phyloP scores from a whole-genome alignment of 2,113 vertebrate genomes.

The Vulpes lagopus region DNA sequence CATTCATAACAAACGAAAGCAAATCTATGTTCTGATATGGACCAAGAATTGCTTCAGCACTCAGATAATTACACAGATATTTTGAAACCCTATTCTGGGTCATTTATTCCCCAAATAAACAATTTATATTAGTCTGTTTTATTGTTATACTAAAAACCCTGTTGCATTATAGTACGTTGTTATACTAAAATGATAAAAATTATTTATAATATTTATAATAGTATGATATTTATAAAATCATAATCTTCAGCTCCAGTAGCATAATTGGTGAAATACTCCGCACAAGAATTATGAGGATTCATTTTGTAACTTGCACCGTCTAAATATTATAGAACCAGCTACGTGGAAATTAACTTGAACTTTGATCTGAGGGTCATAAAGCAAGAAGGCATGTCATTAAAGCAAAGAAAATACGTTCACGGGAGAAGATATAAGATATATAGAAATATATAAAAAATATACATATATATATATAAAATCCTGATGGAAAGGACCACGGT shows the following conservation, averaged over 20 bases:
- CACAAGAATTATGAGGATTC: background rate
- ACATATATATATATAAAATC: background rate
- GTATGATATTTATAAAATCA: background rate
- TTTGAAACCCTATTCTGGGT: constrained; percentile 30
- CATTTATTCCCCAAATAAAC: constrained; percentile 52
- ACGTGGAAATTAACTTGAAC: background rate
- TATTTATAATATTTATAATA: background rate
- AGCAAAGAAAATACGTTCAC: background rate
- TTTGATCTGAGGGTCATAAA: background rate
- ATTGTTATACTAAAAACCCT: constrained; percentile 53
- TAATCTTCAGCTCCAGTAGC: background rate
- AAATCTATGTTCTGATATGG: background rate
- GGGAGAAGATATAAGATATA: background rate
- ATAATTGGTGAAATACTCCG: background rate
- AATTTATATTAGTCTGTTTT: constrained; percentile 44
- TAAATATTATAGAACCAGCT: too few species aligned
- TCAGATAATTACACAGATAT: constrained; percentile 49
- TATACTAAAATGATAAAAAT: constrained; percentile 10
- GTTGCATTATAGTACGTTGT: background rate
- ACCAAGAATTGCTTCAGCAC: background rate
- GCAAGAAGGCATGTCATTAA: background rate
- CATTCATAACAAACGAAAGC: background rate
- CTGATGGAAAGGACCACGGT: rapidly evolving
- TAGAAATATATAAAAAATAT: too few species aligned
- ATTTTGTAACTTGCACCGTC: background rate